A percentile compares a stretch with the other conserved stretches of the same genome.
Conservation (phyloP, 2,113 vertebrate species). For the Daboia siamensis region DNA sequence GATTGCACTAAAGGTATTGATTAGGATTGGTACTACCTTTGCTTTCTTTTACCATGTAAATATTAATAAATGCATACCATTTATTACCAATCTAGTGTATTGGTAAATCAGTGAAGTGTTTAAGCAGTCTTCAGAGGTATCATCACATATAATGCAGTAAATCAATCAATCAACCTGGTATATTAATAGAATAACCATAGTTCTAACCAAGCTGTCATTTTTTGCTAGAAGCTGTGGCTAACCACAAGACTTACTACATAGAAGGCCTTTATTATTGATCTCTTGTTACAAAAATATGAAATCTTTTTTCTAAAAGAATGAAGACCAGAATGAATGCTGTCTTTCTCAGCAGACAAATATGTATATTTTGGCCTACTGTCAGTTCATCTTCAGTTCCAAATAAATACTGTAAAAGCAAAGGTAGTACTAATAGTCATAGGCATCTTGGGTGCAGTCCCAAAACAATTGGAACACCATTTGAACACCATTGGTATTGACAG, state of each 20-base stretch:
- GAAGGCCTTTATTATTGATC: not conserved
- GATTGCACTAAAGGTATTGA: not conserved
- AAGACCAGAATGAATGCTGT: not conserved
- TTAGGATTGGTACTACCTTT: not conserved
- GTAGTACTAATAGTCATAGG: not conserved
- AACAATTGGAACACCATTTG: not conserved
- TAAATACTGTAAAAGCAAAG: not conserved
- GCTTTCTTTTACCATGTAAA: not conserved
- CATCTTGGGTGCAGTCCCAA: not conserved
- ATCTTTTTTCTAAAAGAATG: not conserved
- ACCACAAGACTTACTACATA: not conserved
- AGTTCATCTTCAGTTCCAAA: not conserved
- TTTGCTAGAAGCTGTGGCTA: not conserved
- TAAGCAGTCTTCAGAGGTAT: not conserved
- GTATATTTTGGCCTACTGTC: no score
- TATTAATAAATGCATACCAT: not conserved
- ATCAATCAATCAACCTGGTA: not conserved
- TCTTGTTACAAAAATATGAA: not conserved
- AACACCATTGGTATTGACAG: not conserved
- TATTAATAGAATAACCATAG: not conserved
- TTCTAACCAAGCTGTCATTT: not conserved
- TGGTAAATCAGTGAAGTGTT: not conserved
- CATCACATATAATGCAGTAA: not conserved
- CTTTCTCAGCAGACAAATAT: not conserved
- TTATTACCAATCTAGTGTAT: not conserved